Percentiles rank a stretch among this genome's conserved stretches.
phyloP scores from a whole-genome alignment of 1,140 invertebrate genomes.

The Dolichoris vasculosae region DNA sequence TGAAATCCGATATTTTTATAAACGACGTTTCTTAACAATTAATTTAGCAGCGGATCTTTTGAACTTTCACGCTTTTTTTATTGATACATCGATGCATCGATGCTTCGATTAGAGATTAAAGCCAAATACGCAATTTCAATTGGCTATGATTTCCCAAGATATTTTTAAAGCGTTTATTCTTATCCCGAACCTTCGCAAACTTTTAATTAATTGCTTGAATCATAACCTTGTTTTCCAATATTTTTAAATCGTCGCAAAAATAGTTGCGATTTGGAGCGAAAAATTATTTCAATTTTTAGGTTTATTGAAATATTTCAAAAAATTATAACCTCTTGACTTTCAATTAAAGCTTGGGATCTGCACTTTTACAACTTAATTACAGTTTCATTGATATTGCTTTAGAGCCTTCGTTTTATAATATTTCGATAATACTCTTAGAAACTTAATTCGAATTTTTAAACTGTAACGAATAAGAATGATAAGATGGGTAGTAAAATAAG shows the following conservation, averaged over 20 bases:
- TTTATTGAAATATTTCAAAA: neutral
- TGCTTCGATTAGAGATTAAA: neutral
- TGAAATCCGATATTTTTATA: neutral
- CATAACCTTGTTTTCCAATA: neutral
- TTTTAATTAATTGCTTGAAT: neutral
- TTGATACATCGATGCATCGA: too few relatives aligned
- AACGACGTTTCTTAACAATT: neutral
- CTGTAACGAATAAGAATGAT: neutral
- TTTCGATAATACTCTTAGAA: neutral
- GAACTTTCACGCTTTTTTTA: neutral
- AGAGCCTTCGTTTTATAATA: neutral
- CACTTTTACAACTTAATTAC: neutral
- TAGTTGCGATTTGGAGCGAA: neutral
- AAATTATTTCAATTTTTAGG: too few relatives aligned
- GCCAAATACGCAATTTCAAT: neutral
- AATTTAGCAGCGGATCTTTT: neutral
- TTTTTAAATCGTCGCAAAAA: neutral
- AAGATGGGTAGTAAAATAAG: neutral
- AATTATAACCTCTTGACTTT: too few relatives aligned
- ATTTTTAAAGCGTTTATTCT: neutral
- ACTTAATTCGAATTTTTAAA: neutral
- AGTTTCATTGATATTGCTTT: too few relatives aligned
- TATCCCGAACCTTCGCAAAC: neutral
- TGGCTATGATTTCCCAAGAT: neutral
- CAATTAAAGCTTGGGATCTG: too few relatives aligned